phyloP scores from a whole-genome alignment of 1,140 invertebrate genomes.

The Anadara kagoshimensis region DNA sequence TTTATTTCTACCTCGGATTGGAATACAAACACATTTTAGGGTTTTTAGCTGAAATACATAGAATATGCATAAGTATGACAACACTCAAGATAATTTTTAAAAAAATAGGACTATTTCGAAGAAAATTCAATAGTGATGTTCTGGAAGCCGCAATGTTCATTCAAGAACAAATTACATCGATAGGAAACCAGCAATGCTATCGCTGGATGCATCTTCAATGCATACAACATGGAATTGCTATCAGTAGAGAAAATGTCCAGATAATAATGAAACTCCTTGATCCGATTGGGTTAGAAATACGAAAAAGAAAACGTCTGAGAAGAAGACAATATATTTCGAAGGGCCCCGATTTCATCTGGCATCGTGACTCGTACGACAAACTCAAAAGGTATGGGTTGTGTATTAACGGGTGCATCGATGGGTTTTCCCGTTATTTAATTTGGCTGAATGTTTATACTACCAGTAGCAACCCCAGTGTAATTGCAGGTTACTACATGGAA shows the following conservation, averaged over 20 bases:
- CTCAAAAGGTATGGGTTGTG: conserved; percentile 67
- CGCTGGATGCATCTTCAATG: conserved; percentile 37
- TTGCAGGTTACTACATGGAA: conserved; percentile 57
- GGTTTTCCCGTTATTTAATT: conserved; percentile 60
- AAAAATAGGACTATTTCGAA: background rate
- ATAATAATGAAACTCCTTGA: conserved; percentile 35
- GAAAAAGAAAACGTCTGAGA: conserved; percentile 20
- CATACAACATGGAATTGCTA: background rate
- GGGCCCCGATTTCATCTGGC: conserved; percentile 66
- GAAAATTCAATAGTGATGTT: conserved; percentile 5
- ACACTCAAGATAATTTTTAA: conserved; percentile 3
- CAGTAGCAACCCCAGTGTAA: conserved; percentile 56
- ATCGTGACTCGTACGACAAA: conserved; percentile 68
- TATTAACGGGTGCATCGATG: too few relatives aligned
- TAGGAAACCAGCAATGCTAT: conserved; percentile 22
- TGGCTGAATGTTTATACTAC: conserved; percentile 62
- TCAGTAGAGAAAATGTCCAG: conserved; percentile 7
- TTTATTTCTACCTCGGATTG: conserved; percentile 14
- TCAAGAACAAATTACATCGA: conserved; percentile 4
- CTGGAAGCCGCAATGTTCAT: conserved; percentile 10
- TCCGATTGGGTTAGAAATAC: conserved; percentile 27
- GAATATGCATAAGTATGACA: conserved; percentile 14
- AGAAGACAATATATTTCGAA: conserved; percentile 46
- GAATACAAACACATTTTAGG: conserved; percentile 7
- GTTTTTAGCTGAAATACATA: background rate